A percentile compares a stretch with the other conserved stretches of the same genome.
Evolutionary conservation across 2,797 vertebrate species (phyloP).

Genomic region (Prunella strophiata): DNA sequence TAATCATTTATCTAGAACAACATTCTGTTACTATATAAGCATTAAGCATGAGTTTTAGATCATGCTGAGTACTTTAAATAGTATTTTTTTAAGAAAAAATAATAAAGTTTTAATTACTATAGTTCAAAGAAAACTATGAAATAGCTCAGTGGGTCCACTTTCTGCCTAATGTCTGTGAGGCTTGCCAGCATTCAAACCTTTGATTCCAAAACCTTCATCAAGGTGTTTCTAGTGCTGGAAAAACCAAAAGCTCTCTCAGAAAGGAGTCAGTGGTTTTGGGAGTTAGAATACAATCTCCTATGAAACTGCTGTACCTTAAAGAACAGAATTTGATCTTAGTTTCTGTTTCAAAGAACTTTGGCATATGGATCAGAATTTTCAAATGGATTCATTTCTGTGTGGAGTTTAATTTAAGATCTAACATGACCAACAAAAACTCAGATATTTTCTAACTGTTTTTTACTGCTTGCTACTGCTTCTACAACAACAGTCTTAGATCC

Average conservation of each 20-base stretch:
- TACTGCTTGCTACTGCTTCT: background rate
- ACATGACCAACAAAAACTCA: background rate
- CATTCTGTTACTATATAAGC: background rate
- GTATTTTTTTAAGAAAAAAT: background rate
- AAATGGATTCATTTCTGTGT: background rate
- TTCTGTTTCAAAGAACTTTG: background rate
- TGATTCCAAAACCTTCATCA: background rate
- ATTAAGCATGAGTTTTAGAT: background rate
- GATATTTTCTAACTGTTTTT: background rate
- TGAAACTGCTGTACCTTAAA: background rate
- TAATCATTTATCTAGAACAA: background rate
- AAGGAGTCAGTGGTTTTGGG: background rate
- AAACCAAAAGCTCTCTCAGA: background rate
- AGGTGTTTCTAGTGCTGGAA: background rate
- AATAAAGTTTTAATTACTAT: background rate
- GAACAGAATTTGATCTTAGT: background rate
- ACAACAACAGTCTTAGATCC: background rate
- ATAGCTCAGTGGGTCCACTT: background rate
- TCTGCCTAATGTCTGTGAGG: background rate
- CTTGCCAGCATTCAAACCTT: background rate
- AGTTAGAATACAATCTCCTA: background rate
- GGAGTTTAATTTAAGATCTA: background rate
- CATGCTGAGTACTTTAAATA: background rate
- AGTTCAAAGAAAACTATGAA: background rate
- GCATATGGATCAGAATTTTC: background rate